phyloP scores from a whole-genome alignment of 2,797 vertebrate genomes.

The Percopsis omiscomaycus region DNA sequence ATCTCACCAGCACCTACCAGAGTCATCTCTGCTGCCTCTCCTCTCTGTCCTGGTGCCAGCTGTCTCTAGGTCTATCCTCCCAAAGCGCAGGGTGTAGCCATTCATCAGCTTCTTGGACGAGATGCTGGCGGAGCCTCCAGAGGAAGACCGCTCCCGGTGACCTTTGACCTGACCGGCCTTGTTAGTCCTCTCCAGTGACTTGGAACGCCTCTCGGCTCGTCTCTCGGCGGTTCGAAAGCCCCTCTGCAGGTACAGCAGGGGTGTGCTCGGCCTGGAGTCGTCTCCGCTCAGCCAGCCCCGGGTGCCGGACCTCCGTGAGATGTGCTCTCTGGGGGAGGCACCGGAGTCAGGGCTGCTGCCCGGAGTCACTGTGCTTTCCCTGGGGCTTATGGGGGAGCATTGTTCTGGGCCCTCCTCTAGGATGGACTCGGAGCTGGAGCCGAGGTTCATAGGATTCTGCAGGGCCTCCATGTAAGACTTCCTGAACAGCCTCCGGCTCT shows the following conservation, averaged over 20 bases:
- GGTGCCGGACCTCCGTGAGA: slow-evolving; percentile 58
- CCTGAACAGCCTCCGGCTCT: slow-evolving; percentile 81
- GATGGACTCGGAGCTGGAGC: slow-evolving; percentile 85
- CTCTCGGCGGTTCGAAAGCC: slow-evolving; percentile 60
- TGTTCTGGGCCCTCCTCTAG: slow-evolving; percentile 76
- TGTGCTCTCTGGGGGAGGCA: slow-evolving; percentile 56
- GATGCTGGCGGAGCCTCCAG: slow-evolving; percentile 65
- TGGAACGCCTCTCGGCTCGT: slow-evolving; percentile 75
- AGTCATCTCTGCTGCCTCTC: slow-evolving; percentile 73
- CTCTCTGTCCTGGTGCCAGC: slow-evolving; percentile 63
- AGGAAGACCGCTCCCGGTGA: slow-evolving; percentile 73
- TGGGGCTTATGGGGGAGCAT: slow-evolving; percentile 17
- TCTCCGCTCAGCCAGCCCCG: slow-evolving; percentile 68
- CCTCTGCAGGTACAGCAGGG: slow-evolving; percentile 67
- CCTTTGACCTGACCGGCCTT: slow-evolving; percentile 73
- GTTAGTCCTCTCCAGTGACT: slow-evolving; percentile 79
- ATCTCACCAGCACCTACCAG: slow-evolving; percentile 67
- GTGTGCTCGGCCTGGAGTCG: slow-evolving; percentile 65
- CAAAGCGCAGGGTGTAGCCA: slow-evolving; percentile 73
- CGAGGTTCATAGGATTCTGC: slow-evolving; percentile 85
- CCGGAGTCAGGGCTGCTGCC: slow-evolving; percentile 60
- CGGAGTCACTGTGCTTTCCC: slow-evolving; percentile 51
- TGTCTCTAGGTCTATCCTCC: slow-evolving; percentile 73
- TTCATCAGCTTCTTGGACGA: slow-evolving; percentile 78
- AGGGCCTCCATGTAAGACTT: slow-evolving; percentile 89